A percentile compares a stretch with the other conserved stretches of the same genome.
Evolutionary conservation across 2,797 vertebrate species (phyloP).

Genomic region (Chromobotia macracanthus): DNA sequence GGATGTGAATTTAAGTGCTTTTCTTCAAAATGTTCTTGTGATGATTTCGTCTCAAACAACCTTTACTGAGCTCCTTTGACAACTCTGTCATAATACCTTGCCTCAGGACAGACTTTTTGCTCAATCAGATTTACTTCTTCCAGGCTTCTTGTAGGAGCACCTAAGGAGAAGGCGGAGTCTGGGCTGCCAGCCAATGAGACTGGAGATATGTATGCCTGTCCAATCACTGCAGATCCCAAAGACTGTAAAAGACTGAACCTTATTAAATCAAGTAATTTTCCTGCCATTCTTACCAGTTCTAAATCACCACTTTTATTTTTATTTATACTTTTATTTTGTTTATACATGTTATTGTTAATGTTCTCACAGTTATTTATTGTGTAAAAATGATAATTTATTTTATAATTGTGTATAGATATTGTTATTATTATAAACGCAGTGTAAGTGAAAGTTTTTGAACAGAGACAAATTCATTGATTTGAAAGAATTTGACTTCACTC

Average conservation of each 20-base stretch:
- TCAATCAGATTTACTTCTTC: constrained; percentile 28
- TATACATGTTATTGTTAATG: background rate
- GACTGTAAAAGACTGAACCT: constrained; percentile 85
- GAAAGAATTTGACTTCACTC: too few relatives aligned
- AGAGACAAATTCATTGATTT: too few relatives aligned
- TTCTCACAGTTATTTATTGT: background rate
- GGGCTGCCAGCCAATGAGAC: constrained; percentile 77
- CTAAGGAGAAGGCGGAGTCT: constrained; percentile 75
- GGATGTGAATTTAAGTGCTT: background rate
- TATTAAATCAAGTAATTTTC: constrained; percentile 75
- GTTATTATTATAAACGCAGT: too few relatives aligned
- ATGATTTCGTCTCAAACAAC: background rate
- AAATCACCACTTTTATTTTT: background rate
- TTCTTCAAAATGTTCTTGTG: background rate
- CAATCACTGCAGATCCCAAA: constrained; percentile 69
- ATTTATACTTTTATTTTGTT: background rate
- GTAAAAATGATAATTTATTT: too few relatives aligned
- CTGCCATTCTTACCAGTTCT: background rate
- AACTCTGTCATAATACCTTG: background rate
- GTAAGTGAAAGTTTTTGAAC: too few relatives aligned
- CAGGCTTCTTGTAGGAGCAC: constrained; percentile 89
- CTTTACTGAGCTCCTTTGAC: background rate
- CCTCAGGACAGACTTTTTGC: constrained; percentile 1
- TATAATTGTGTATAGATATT: too few relatives aligned
- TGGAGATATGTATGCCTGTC: constrained; percentile 87